Conservation (phyloP, 1,140 invertebrate species). For the Pseudomyrmex pallidus region DNA sequence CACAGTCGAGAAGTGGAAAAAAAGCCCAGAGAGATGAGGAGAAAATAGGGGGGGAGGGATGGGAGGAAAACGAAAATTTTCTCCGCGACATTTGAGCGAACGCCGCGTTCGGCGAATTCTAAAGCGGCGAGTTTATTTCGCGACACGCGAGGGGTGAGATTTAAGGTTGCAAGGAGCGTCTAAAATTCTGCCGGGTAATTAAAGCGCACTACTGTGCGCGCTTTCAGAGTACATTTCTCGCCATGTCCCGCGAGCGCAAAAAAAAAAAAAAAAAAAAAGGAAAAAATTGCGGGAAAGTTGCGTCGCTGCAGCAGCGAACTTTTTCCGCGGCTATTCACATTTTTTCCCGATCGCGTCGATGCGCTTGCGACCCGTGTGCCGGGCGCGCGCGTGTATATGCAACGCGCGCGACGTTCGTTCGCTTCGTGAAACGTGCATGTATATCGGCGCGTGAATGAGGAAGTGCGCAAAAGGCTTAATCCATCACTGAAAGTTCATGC, state of each 20-base stretch:
- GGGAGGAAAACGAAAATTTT: constrained; percentile 60
- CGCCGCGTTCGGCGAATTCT: constrained; percentile 48
- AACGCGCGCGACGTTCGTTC: too few species aligned
- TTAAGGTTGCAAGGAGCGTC: background rate
- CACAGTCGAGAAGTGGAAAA: constrained; percentile 48
- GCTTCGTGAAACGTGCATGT: background rate
- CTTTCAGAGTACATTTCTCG: background rate
- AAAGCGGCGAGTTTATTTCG: background rate
- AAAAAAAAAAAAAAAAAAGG: too few species aligned
- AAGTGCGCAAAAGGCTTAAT: constrained; percentile 45
- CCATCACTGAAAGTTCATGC: constrained; percentile 46
- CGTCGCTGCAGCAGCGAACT: background rate
- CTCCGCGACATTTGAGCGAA: constrained; percentile 64
- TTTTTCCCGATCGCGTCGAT: constrained; percentile 49
- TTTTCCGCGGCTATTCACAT: background rate
- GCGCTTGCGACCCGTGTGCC: background rate
- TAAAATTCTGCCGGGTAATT: constrained; percentile 34
- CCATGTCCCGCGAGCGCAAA: too few species aligned
- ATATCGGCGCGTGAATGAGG: constrained; percentile 11
- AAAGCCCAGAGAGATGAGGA: background rate
- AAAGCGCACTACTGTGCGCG: background rate
- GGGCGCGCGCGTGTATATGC: too few species aligned
- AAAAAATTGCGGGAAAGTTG: background rate
- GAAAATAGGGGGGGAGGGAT: background rate
- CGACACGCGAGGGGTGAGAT: background rate